phyloP scores from a whole-genome alignment of 2,888 invertebrate species.

The Trichopria drosophilae region DNA sequence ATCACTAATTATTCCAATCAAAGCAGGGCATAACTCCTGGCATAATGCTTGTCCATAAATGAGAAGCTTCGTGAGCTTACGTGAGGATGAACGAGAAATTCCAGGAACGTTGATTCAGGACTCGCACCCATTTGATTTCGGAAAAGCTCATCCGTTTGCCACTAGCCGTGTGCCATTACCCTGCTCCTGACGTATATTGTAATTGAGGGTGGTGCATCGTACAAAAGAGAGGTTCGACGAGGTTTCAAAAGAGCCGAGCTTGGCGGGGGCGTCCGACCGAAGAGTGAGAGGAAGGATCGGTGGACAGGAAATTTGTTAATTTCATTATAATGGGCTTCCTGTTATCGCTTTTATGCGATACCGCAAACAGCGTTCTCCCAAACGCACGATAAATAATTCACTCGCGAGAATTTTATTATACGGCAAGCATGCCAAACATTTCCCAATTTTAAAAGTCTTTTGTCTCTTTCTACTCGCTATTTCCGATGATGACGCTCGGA shows the following conservation, averaged over 20 bases:
- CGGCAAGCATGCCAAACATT: too few species aligned
- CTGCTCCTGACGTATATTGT: slow-evolving; percentile 32
- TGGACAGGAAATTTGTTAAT: slow-evolving; percentile 40
- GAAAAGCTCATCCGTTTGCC: slow-evolving; percentile 5
- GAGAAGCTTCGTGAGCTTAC: background rate
- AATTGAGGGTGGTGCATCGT: slow-evolving; percentile 25
- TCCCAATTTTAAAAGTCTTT: too few species aligned
- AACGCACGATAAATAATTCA: slow-evolving; percentile 40
- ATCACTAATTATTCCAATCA: slow-evolving; percentile 19
- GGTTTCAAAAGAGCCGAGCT: too few species aligned
- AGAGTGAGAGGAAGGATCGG: slow-evolving; percentile 29
- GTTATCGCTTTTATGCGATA: slow-evolving; percentile 39
- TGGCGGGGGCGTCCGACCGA: slow-evolving; percentile 25
- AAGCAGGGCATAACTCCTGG: slow-evolving; percentile 8
- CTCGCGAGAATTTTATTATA: background rate
- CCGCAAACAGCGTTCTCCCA: slow-evolving; percentile 22
- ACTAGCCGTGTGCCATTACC: too few species aligned
- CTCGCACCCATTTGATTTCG: background rate
- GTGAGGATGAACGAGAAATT: background rate
- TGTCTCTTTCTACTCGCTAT: too few species aligned
- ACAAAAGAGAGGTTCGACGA: slow-evolving; percentile 24
- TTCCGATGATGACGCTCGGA: too few species aligned
- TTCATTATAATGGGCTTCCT: slow-evolving; percentile 41
- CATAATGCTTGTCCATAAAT: slow-evolving; percentile 11
- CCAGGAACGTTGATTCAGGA: background rate